phyloP scores from a whole-genome alignment of 1,140 invertebrate species.

The Xylocopa sonorina region DNA sequence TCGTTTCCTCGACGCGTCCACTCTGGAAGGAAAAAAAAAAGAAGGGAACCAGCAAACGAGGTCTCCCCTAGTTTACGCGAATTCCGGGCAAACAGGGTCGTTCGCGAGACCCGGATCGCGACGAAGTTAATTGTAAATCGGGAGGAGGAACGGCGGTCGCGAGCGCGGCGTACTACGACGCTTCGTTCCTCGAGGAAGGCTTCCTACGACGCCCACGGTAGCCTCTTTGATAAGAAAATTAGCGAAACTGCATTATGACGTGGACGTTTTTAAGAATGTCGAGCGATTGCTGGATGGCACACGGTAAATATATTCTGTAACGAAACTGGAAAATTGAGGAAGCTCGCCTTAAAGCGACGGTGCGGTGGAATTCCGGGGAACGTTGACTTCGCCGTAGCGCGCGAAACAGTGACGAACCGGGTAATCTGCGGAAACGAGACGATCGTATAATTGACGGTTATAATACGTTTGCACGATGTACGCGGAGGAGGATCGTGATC shows the following conservation, averaged over 20 bases:
- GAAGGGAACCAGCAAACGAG: slow-evolving; percentile 22
- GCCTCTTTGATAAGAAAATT: slow-evolving; percentile 3
- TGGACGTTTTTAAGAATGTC: background rate
- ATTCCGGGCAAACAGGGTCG: slow-evolving; percentile 11
- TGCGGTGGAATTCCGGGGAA: background rate
- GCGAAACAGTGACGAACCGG: background rate
- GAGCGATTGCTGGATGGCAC: background rate
- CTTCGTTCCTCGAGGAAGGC: background rate
- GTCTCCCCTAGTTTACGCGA: background rate
- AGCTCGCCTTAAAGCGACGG: background rate
- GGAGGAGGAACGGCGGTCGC: background rate
- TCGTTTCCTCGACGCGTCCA: slow-evolving; percentile 38
- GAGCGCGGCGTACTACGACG: background rate
- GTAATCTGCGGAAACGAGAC: slow-evolving; percentile 60
- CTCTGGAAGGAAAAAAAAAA: no score
- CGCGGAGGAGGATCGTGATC: background rate
- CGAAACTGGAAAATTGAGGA: slow-evolving; percentile 39
- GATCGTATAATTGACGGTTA: slow-evolving; percentile 27
- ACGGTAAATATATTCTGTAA: background rate
- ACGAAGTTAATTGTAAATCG: slow-evolving; percentile 21
- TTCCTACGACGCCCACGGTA: background rate
- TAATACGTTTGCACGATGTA: slow-evolving; percentile 1
- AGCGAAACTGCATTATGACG: background rate
- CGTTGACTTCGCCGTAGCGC: background rate
- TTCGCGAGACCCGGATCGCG: background rate